Evolutionary conservation across 2,113 vertebrate species (phyloP).

Genomic region (Barnardius zonarius): DNA sequence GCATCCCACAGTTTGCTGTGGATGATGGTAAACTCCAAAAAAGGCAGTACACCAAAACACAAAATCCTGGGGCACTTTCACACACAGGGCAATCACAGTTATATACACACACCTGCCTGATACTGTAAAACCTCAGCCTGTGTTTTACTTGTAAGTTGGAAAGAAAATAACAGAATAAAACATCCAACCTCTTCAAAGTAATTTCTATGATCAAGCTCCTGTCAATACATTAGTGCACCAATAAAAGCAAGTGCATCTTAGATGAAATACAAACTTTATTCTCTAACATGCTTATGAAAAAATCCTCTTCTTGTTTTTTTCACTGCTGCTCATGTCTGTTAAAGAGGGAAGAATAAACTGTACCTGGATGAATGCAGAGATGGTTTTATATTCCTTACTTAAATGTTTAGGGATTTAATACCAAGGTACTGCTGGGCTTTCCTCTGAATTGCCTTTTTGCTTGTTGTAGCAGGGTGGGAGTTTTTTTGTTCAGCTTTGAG

Average conservation of each 20-base stretch:
- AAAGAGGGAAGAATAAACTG: conserved; percentile 19
- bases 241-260: neutral
- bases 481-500: conserved; percentile 12
- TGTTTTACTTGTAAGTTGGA: neutral
- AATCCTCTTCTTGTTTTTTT: neutral
- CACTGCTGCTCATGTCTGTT: neutral
- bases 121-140: conserved; percentile 70
- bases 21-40: conserved; percentile 82
- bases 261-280: neutral
- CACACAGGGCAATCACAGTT: conserved; percentile 46
- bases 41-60: conserved; percentile 57
- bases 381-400: conserved; percentile 41
- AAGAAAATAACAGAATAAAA: neutral
- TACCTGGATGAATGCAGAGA: conserved; percentile 8
- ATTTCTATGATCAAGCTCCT: neutral
- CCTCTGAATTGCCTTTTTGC: neutral
- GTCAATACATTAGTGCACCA: neutral
- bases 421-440: neutral
- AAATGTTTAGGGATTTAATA: conserved; percentile 23
- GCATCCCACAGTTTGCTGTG: conserved; percentile 83
- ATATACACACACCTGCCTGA: conserved; percentile 25
- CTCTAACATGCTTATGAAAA: neutral
- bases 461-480: neutral
- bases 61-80: conserved; percentile 35
- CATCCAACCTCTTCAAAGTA: neutral